Base-by-base conservation (phyloP, 2,888 invertebrate species). In the Pinctada fucata region DNA sequence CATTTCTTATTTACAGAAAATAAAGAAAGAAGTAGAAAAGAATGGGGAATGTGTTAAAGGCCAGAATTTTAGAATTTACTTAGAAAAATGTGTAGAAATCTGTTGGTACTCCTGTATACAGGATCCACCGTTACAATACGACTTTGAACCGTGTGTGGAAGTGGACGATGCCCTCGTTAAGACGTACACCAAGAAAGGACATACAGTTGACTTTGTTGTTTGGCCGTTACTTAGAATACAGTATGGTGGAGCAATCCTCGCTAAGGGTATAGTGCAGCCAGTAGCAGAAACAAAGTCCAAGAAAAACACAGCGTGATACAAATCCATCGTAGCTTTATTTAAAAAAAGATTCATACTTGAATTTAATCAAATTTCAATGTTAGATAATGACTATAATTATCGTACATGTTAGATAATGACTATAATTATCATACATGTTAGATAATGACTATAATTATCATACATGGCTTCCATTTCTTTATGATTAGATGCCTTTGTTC, bases 241-340 rank as follows among this genome's bases (percentile, higher is more conserved):
- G 51, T 47, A 31, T n/a, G 58, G 58, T 72, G 72, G 72, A 52
- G 52, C 51, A 45, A 16, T 72, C 2, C 45, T 72, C 2, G 51
- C 49, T 31, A 72, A 72, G 47, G 72, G 72, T 31, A 58, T 72
- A 52, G 49, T 72, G 45, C 72, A 72, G 47, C 72, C 72, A 16
- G 45, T 72, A 13, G 50, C 69, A n/a, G 69, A 69, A 49, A 51
- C 16, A 50, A 69, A 69, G 49, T 50, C 13, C 2, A 69, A 50
- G 6, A 69, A 69, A 16, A 65, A 72, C 31, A 31, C 31, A 31
- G 31, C 31, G 31, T 31, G 31, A 31, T 31, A 31, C 31, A 31
- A 31, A 31, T 31, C 31, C 31, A 31, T 31, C 31, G 31, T 31
- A 31, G 31, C 31, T 31, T 31, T 31, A 31, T 31, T 31, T 31